phyloP scores from a whole-genome alignment of 1,140 invertebrate species.

The Drosophila persimilis region DNA sequence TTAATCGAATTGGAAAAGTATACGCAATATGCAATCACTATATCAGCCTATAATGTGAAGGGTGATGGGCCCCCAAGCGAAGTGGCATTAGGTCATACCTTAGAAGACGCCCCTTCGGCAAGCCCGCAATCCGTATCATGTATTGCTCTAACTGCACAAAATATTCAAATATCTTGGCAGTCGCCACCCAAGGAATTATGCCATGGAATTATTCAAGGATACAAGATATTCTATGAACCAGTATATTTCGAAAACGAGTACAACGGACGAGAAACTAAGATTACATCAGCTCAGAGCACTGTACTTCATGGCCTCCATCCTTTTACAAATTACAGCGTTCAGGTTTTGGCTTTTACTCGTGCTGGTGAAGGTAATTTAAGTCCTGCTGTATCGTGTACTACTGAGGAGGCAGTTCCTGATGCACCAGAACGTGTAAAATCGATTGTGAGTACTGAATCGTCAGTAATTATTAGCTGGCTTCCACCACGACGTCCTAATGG shows the following conservation, averaged over 20 bases:
- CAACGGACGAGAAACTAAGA: conserved; percentile 85
- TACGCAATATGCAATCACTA: conserved; percentile 89
- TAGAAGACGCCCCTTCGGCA: conserved; percentile 90
- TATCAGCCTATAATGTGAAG: conserved; percentile 91
- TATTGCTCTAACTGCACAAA: conserved; percentile 87
- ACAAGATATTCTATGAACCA: conserved; percentile 91
- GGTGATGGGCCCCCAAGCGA: conserved; percentile 90
- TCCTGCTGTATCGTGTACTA: conserved; percentile 87
- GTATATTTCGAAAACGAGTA: conserved; percentile 85
- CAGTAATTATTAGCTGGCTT: conserved; percentile 91
- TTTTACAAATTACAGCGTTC: conserved; percentile 91
- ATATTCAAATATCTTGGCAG: conserved; percentile 90
- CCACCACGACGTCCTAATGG: conserved; percentile 90
- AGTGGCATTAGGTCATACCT: conserved; percentile 88
- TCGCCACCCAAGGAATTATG: conserved; percentile 87
- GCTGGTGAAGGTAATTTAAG: conserved; percentile 90
- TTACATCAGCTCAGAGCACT: conserved; percentile 84
- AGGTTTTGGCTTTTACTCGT: conserved; percentile 90
- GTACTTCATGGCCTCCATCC: conserved; percentile 87
- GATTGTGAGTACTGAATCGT: conserved; percentile 86
- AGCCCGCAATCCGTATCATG: conserved; percentile 87
- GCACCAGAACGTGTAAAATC: conserved; percentile 90
- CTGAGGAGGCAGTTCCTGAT: conserved; percentile 89
- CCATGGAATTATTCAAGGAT: conserved; percentile 91
- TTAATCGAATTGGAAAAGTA: conserved; percentile 89